These are phyloP conservation scores for Mythimna vitellina DNA, from an alignment of 2,888 invertebrate genomes.

Conservation along the genomic window DNA sequence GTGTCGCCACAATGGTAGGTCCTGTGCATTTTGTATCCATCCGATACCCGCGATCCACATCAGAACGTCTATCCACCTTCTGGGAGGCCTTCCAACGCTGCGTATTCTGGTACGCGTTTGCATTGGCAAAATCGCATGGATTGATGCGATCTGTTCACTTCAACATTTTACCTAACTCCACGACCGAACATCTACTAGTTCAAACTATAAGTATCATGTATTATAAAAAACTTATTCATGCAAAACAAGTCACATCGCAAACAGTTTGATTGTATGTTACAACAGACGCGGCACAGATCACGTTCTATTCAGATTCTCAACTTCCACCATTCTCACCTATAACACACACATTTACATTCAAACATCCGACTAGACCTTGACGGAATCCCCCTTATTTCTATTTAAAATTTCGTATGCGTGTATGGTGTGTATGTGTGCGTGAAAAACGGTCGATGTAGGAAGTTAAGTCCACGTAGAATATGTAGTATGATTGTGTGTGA, in stretches of 20 bases:
- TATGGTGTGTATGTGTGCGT: slow-evolving; percentile 27
- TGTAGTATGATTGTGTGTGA: slow-evolving; percentile 49
- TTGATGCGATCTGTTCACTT: too few species aligned
- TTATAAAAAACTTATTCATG: slow-evolving; percentile 57
- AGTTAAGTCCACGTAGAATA: slow-evolving; percentile 27
- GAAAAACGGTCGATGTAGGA: slow-evolving; percentile 11
- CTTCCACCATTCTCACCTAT: slow-evolving; percentile 18
- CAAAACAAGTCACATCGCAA: slow-evolving; percentile 48
- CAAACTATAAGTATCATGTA: not conserved
- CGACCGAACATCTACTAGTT: slow-evolving; percentile 3
- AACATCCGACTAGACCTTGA: slow-evolving; percentile 17
- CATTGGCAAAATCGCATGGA: too few species aligned
- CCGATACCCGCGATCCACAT: too few species aligned
- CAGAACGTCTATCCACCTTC: too few species aligned
- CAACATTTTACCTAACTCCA: not conserved
- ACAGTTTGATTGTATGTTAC: slow-evolving; percentile 73
- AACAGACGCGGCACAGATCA: slow-evolving; percentile 71
- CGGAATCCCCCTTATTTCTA: slow-evolving; percentile 17
- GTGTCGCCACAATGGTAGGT: too few species aligned
- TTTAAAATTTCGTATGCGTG: slow-evolving; percentile 18
- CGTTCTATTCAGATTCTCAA: slow-evolving; percentile 25
- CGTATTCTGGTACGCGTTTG: too few species aligned
- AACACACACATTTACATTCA: slow-evolving; percentile 24
- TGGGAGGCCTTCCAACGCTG: too few species aligned
- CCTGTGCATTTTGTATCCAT: too few species aligned